A percentile compares a stretch with the other conserved stretches of the same genome.
These are phyloP conservation scores for Pygoscelis adeliae DNA, from an alignment of 2,113 vertebrate species.

Conservation along the genomic window DNA sequence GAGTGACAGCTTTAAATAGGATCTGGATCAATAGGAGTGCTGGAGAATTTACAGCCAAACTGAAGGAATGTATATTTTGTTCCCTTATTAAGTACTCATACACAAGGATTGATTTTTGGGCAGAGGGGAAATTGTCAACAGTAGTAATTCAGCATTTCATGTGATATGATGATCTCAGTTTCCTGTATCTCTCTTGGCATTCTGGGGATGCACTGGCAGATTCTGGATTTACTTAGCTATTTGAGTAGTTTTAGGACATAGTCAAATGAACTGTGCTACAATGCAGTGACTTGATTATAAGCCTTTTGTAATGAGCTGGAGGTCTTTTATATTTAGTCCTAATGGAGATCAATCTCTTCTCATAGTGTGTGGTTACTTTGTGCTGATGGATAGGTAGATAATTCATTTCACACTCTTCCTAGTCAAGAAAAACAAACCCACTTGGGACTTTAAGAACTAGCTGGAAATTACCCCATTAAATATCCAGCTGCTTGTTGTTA, in stretches of 20 bases:
- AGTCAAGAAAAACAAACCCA: neutral
- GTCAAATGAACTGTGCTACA: neutral
- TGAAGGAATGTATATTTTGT: slow-evolving; percentile 14
- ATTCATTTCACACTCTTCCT: neutral
- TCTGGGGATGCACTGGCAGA: neutral
- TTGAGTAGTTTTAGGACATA: neutral
- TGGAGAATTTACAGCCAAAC: neutral
- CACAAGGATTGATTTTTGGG: neutral
- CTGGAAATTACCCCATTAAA: neutral
- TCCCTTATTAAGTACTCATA: neutral
- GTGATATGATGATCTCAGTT: neutral
- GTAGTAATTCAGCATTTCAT: neutral
- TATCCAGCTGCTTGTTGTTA: neutral
- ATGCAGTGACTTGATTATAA: neutral
- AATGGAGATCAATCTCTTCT: neutral
- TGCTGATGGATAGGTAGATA: neutral
- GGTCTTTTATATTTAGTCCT: neutral
- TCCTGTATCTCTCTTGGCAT: neutral
- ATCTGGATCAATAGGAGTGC: neutral
- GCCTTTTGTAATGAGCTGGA: neutral
- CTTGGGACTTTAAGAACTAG: neutral
- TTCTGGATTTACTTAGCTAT: neutral
- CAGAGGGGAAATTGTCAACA: neutral
- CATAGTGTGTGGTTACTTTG: neutral
- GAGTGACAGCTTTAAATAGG: slow-evolving; percentile 11